phyloP scores from a whole-genome alignment of 30 jellyfish, hydroid and myxozoan genomes.

The Hydractinia echinata region DNA sequence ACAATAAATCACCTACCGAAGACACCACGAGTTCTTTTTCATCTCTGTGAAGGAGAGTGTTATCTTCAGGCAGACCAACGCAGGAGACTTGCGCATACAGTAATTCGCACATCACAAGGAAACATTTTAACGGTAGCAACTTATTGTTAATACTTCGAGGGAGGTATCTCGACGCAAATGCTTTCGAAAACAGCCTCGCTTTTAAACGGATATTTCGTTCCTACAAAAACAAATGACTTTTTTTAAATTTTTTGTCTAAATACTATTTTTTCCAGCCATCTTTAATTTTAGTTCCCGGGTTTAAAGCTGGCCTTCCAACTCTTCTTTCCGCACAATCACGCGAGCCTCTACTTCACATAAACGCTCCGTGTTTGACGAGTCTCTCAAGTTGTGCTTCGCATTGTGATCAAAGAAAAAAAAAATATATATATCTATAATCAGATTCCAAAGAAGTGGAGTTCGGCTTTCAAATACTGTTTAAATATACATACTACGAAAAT shows the following conservation, averaged over 20 bases:
- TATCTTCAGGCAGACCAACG: constrained; percentile 21
- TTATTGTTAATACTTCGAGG: constrained; percentile 20
- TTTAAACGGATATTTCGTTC: constrained; percentile 16
- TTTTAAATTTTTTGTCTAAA: no score
- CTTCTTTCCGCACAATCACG: neutral
- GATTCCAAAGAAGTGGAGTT: no score
- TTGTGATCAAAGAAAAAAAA: no score
- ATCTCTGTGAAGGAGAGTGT: neutral
- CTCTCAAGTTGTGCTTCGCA: no score
- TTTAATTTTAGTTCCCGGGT: no score
- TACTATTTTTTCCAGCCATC: no score
- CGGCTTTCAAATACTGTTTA: no score
- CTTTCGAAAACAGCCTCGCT: constrained; percentile 8
- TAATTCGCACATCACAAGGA: constrained; percentile 11
- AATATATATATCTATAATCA: no score
- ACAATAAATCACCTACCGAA: neutral
- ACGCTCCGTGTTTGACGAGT: no score
- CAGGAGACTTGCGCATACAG: constrained; percentile 11
- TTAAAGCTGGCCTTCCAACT: neutral
- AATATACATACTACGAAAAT: no score
- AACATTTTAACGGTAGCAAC: constrained; percentile 22
- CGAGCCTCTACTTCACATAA: neutral
- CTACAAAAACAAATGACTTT: neutral
- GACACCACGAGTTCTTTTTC: constrained; percentile 10
- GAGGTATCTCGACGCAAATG: neutral